Evolutionary conservation across 30 jellyfish, hydroid and myxozoan species (phyloP), one percentile per base, ranked within the genome.

Genomic region (Nemopilema nomurai): DNA sequence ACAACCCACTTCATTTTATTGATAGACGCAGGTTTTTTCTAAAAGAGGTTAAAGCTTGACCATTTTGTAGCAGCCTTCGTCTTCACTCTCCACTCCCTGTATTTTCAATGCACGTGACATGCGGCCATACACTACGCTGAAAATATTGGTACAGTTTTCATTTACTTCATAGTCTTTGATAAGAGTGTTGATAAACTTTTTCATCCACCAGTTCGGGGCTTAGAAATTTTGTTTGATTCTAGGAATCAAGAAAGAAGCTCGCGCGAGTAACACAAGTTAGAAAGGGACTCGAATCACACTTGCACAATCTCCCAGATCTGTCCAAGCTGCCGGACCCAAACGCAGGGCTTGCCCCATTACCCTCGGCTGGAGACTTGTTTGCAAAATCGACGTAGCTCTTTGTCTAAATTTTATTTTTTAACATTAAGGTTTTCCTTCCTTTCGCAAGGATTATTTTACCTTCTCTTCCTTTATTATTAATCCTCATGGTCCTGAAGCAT

Each of bases 361-460:
- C 99, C 16, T 94, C 99, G 20, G 97, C 99, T 21, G 99, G 97
- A 28, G 99, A 94, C 68, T 84, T 94, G 0, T 94, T 94, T 62
- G 97, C 97, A 18, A 84, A 87, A 50, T 66, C 96, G 1, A 51
- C 86, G n/a, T 86, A 69, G 83, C 69, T 21, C 16, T 67, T 8
- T 33, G 4, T 25, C 62, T 22, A 4, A 18, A 69, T 22, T n/a
- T 41, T 13, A 3, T 13, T 6, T 41, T 41, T 41, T 41, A 3
- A 41, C 13, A 41, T 41, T 13, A 41, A 41, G 13, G 6, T 3
- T 41, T 41, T 13, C 6, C 13, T 41, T 6, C 57, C 57, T 13
- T 6, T 41, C 57, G 57, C 57, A 41, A 41, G 57, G 13, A 41
- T 41, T 3, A n/a, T n/a, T n/a, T n/a, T n/a, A n/a, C n/a, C n/a